Evolutionary conservation across 2,797 vertebrate genomes (phyloP), one percentile per base, ranked within the genome.

Genomic region (Smutsia temminckii): DNA sequence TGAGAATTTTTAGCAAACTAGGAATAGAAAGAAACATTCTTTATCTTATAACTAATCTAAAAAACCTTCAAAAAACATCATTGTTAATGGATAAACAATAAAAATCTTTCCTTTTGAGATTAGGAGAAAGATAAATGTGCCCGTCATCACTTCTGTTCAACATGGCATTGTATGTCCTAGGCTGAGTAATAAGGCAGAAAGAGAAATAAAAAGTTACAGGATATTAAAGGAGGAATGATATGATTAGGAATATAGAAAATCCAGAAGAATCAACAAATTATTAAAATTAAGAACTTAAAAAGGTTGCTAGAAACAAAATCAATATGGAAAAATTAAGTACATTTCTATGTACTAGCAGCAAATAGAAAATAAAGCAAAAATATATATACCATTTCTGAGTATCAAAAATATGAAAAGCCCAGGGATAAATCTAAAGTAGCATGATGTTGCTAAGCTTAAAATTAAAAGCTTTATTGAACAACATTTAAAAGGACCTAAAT

Each of bases 171-270:
- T 27, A 53, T 12, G 46, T 72, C 34, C 53, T 74, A 49, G 55
- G 63, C 37, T 78, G 46, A 49, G 49, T 23, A 71, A 75, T 49
- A 89, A 51, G 25, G 5, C 29, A 51, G 20, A 83, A 90, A 80
- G 94, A 93, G 32, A 61, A 79, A 88, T 23, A 40, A 72, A 89
- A 78, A 6, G 14, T 46, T 25, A 21, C 25, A 92, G 37, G 13
- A 46, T 90, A 83, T 0, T 87, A 74, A 85, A 97, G 85, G 66
- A 95, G 69, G 61, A 94, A 64, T 78, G 29, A 86, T 78, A 53
- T 20, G 55, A 75, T 34, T 59, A 13, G 61, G 53, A 90, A 86
- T 29, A 14, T 92, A 75, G 46, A 88, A 27, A 69, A 69, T 21
- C 12, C 23, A 63, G 86, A 91, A 79, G 75, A 88, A 64, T 94